These are phyloP conservation scores for Trogon surrucura DNA, from an alignment of 2,113 vertebrate genomes.

Conservation along the genomic window DNA sequence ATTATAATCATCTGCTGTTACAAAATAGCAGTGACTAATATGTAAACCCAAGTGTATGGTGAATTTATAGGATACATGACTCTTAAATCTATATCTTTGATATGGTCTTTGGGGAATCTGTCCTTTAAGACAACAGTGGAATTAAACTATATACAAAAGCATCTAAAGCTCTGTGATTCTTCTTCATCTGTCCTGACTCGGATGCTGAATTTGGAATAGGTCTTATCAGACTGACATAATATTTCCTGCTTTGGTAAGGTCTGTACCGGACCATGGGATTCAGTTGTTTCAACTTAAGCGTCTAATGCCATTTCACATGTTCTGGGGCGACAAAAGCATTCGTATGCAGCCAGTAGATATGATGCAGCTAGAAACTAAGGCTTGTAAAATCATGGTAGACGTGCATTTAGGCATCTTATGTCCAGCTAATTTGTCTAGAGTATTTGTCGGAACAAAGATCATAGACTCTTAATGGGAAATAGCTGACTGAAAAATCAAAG, in stretches of 20 bases:
- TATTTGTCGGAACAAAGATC: neutral
- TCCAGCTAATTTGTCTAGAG: neutral
- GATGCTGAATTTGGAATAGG: neutral
- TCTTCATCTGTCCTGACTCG: neutral
- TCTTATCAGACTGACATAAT: neutral
- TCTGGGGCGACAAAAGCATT: neutral
- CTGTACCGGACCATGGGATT: neutral
- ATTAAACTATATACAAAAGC: neutral
- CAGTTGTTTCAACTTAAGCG: neutral
- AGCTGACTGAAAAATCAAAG: neutral
- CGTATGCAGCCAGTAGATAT: no score
- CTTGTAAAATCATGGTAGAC: neutral
- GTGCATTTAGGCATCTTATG: neutral
- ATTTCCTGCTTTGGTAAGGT: neutral
- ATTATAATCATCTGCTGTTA: conserved; percentile 6
- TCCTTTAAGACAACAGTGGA: neutral
- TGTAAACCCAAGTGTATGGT: neutral
- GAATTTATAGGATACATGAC: neutral
- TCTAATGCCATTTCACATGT: fast-evolving
- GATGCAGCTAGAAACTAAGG: neutral
- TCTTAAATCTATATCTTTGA: neutral
- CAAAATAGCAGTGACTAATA: conserved; percentile 29
- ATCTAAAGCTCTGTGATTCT: neutral
- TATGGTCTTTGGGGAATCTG: neutral
- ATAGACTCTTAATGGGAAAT: neutral